Conservation (phyloP, 1,140 invertebrate genomes). For the Ylistrum balloti region DNA sequence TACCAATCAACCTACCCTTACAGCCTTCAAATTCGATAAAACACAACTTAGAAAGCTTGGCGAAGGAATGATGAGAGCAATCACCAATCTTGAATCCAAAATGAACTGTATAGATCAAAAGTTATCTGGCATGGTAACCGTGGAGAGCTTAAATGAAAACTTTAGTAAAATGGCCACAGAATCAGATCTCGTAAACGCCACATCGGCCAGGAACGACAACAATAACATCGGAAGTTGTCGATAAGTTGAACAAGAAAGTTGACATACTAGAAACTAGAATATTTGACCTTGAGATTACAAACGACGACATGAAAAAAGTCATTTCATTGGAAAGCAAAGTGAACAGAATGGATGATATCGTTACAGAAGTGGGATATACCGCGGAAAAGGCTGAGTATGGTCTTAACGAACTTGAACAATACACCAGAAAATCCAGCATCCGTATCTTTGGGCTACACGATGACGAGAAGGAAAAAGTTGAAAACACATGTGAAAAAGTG, state of each 20-base stretch:
- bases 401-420: not conserved
- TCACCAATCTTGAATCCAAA: not conserved
- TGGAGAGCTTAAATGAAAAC: not conserved
- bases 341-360: not conserved
- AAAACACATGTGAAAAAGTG: not conserved
- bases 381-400: not conserved
- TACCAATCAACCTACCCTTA: not conserved
- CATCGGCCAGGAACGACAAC: no score
- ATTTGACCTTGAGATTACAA: not conserved
- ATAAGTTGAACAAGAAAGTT: not conserved
- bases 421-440: not conserved
- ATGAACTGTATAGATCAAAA: not conserved
- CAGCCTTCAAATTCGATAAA: not conserved
- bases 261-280: not conserved
- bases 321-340: not conserved
- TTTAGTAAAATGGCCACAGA: not conserved
- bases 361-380: not conserved
- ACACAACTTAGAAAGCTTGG: not conserved
- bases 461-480: not conserved
- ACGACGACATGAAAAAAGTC: not conserved
- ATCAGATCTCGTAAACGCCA: not conserved
- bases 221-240: not conserved
- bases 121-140: not conserved
- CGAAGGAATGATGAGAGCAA: not conserved
- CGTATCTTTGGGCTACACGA: not conserved